Base-by-base conservation (phyloP, 2,797 vertebrate genomes). In the Varecia variegata region DNA sequence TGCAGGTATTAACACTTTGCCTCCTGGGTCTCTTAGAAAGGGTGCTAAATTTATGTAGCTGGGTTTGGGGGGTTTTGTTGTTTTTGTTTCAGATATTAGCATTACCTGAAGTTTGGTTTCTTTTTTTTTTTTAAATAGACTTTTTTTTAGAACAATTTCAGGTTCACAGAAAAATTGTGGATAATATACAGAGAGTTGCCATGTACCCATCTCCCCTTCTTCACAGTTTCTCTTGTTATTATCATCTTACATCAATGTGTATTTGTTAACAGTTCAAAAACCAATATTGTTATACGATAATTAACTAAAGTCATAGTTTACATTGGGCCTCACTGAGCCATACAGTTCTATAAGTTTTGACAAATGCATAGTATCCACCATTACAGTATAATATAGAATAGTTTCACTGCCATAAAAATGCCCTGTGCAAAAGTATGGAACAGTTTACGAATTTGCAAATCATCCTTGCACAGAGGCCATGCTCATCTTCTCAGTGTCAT, bases 1-100 rank as follows among this genome's bases (percentile, higher is more conserved):
- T 99, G 99, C 98, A 99, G 99, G 99, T 99, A 98, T 97, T 98
- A 58, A 54, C 77, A 94, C 87, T 90, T 92, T 38, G 43, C 89
- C 35, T 88, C n/a, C 47, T 85, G 91, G 73, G 84, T 93, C 65
- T 90, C 79, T 95, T 30, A 14, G 43, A 89, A 91, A 68, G 60
- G 40, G 35, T 65, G 18, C 25, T 47, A 23, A 58, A 58, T 81
- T 91, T 62, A 40, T 60, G n/a, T 50, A 45, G 30, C 60, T 94
- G 35, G 62, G 14, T 40, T 89, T 94, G 76, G 65, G 5, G n/a
- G 6, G 4, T 74, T 83, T 65, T 47, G 40, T 65, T 54, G 54
- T 73, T 62, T 91, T 74, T 54, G 35, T 94, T 88, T 90, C 67
- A n/a, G 11, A 1, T 81, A 40, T 89, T 93, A 32, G 6, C 45